Base-by-base conservation (phyloP, 2,888 invertebrate species). In the Rugalucina vietnamica region DNA sequence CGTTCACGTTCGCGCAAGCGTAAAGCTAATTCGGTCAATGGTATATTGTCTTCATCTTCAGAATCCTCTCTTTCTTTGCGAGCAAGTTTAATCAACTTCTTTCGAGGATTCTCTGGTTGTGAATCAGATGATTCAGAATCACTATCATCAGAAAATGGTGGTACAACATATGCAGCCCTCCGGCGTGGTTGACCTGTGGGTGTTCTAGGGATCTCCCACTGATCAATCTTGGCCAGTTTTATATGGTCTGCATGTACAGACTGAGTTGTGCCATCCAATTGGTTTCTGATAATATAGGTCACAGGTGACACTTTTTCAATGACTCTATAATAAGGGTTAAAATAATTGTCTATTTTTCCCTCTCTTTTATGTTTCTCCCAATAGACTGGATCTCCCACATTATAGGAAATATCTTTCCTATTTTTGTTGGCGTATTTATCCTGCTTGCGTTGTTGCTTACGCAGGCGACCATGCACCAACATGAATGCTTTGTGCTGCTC, bases 371-470 rank as follows among this genome's bases (percentile, higher is more conserved):
- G 78, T 29, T 85, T 80, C 37, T 49, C 75, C 36, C 78, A 88
- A 39, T 78, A 86, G 1, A 88, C 85, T 12, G 87, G 78, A 50
- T 87, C 88, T 39, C 73, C 78, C 14, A 89, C 57, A 65, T 83
- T 29, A 54, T 84, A 84, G 0, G 57, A 50, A 39, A 84, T 37
- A 1, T 76, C 54, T 71, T 87, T 81, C 27, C 78, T 65, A 24
- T 72, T 79, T 36, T 57, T 81, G 73, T 89, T 37, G 5, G 82
- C 82, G 72, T 87, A 84, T 74, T 80, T 81, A 1, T 70, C 78
- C 71, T 84, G 85, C 77, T 78, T 69, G 27, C 69, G 65, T 39
- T 86, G 84, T 14, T 84, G 60, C 5, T 81, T 81, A 27, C 77
- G 82, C 12, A 82, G 18, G 36, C 84, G 54, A 29, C 74, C 60